Conservation (phyloP, 1,140 invertebrate genomes). For the Drosophila paulistorum region DNA sequence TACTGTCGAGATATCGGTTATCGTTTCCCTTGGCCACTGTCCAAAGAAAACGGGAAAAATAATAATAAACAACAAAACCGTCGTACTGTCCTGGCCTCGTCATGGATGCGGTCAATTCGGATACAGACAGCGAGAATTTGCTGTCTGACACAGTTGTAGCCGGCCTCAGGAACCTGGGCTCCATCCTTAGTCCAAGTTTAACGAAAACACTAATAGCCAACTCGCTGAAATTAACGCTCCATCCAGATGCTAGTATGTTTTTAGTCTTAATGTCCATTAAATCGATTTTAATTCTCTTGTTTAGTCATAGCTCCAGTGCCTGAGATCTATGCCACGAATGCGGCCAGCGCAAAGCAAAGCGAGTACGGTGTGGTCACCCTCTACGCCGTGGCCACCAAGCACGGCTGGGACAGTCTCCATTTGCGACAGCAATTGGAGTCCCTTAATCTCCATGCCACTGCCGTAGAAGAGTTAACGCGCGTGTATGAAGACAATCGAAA, state of each 20-base stretch:
- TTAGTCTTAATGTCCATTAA: neutral
- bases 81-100: neutral
- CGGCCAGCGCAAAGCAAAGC: constrained; percentile 74
- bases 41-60: neutral
- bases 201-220: constrained; percentile 72
- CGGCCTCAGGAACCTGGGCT: constrained; percentile 68
- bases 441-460: constrained; percentile 33
- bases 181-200: constrained; percentile 48
- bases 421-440: constrained; percentile 62
- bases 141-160: constrained; percentile 71
- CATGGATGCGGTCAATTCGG: constrained; percentile 2
- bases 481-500: constrained; percentile 73
- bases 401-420: constrained; percentile 46
- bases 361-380: constrained; percentile 78
- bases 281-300: neutral
- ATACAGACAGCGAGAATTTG: constrained; percentile 25
- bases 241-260: constrained; percentile 75
- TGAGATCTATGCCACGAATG: constrained; percentile 76
- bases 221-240: constrained; percentile 70
- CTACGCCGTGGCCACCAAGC: constrained; percentile 71
- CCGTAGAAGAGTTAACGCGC: constrained; percentile 66
- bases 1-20: too few species aligned
- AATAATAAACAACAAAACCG: neutral
- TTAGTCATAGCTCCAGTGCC: constrained; percentile 76
- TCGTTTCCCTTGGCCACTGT: constrained; percentile 4